These are phyloP conservation scores for Varanus salvator DNA, from an alignment of 2,113 vertebrate species.

Conservation along the genomic window DNA sequence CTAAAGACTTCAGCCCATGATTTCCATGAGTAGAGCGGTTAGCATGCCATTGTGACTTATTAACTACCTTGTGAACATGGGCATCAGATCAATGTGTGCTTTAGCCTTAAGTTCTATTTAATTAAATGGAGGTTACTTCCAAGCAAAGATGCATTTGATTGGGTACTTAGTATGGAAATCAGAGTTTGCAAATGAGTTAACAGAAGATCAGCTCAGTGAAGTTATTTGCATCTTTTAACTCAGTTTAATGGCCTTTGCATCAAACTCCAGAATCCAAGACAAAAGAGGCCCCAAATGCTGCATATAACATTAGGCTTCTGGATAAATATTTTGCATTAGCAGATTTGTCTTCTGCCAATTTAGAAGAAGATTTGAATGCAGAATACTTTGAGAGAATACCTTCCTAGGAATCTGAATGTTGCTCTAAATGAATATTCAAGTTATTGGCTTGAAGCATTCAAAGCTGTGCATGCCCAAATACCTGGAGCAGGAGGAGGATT, in stretches of 20 bases:
- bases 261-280: neutral
- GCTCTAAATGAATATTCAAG: neutral
- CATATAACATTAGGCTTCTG: neutral
- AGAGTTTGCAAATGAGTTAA: neutral
- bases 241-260: constrained; percentile 12
- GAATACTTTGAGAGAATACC: neutral
- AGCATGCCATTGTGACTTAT: too few species aligned
- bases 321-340: neutral
- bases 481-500: neutral
- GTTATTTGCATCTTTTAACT: neutral
- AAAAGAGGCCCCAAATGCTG: neutral
- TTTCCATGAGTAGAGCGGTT: too few species aligned
- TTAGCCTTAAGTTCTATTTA: neutral
- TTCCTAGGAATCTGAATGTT: constrained; percentile 29
- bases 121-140: neutral
- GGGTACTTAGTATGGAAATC: neutral
- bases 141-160: neutral
- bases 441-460: neutral
- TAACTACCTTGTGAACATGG: too few species aligned
- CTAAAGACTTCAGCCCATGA: too few species aligned
- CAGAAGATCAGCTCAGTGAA: neutral
- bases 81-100: neutral
- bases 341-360: neutral
- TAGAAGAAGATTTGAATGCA: neutral
- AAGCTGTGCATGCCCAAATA: constrained; percentile 8